Evolutionary conservation across 2,113 vertebrate species (phyloP).

Genomic region (Rhodinocichla rosea): DNA sequence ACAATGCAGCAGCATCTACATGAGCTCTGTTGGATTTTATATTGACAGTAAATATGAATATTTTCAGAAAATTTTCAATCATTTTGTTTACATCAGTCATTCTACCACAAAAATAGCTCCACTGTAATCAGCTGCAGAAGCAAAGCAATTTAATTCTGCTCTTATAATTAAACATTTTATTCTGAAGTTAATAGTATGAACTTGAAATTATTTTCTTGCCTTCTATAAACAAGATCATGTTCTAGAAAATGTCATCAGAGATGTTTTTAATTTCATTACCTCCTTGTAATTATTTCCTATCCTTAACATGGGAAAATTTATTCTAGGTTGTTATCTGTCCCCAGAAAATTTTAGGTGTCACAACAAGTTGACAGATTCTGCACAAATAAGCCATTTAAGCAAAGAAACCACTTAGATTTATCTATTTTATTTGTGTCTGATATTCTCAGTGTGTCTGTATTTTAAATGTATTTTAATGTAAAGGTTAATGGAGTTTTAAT

Average conservation of each 20-base stretch:
- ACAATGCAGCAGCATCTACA: not conserved
- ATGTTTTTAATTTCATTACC: not conserved
- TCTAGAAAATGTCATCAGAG: not conserved
- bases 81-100: not conserved
- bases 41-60: not conserved
- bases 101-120: not conserved
- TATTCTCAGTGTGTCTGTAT: conserved; percentile 61
- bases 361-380: not conserved
- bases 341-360: conserved; percentile 8
- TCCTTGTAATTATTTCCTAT: conserved; percentile 1
- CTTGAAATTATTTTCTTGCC: not conserved
- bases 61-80: not conserved
- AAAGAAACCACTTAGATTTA: not conserved
- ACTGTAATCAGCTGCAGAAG: not conserved
- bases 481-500: conserved; percentile 72
- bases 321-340: not conserved
- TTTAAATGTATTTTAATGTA: conserved; percentile 72
- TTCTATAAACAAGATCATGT: not conserved
- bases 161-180: not conserved
- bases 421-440: conserved; percentile 63
- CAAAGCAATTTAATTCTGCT: not conserved
- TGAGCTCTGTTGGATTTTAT: not conserved
- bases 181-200: not conserved
- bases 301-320: not conserved
- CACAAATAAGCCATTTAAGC: conserved; percentile 7